Evolutionary conservation across 2,113 vertebrate species (phyloP), one percentile per base, ranked within the genome.

Genomic region (Albula glossodonta): DNA sequence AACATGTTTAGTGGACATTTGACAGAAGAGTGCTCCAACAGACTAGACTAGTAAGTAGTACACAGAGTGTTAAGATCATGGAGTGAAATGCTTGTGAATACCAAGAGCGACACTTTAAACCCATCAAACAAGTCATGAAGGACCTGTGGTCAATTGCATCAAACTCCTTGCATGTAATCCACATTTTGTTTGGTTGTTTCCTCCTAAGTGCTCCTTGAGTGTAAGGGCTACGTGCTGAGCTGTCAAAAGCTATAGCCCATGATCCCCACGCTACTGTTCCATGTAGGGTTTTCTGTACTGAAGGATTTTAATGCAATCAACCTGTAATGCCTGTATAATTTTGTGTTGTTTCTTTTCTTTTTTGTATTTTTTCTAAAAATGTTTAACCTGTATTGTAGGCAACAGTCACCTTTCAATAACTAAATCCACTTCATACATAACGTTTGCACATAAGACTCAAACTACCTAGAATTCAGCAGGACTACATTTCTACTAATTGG

Each of bases 31-130:
- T 93, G 93, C 92, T 94, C 90, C 88, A 91, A 93, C 90, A 92
- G 92, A 93, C 95, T 96, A 96, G 87, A 89, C 93, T 94, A 96
- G 93, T 91, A 74, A 88, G 94, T 93, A 91, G 70, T 91, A 93
- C 89, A 90, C 90, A 89, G 90, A 91, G 91, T 93, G 94, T 93
- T 93, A 88, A 88, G 89, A 90, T 87, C 90, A 92, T 92, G 91
- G 90, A 93, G 92, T 91, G 93, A 93, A 93, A 94, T 92, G 93
- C 78, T 86, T 92, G 91, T 86, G 87, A 93, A 91, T 90, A 92
- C 88, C 90, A 91, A 90, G 91, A 92, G 86, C 89, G 91, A 93
- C 57, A 91, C 89, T 90, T 90, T 91, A 85, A 91, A 91, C 86
- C 88, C 91, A 90, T 87, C 85, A 92, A 89, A 80, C 50, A 80